A percentile compares a stretch with the other conserved stretches of the same genome.
These are phyloP conservation scores for Cavia aperea DNA, from an alignment of 2,113 vertebrate genomes.

Conservation along the genomic window DNA sequence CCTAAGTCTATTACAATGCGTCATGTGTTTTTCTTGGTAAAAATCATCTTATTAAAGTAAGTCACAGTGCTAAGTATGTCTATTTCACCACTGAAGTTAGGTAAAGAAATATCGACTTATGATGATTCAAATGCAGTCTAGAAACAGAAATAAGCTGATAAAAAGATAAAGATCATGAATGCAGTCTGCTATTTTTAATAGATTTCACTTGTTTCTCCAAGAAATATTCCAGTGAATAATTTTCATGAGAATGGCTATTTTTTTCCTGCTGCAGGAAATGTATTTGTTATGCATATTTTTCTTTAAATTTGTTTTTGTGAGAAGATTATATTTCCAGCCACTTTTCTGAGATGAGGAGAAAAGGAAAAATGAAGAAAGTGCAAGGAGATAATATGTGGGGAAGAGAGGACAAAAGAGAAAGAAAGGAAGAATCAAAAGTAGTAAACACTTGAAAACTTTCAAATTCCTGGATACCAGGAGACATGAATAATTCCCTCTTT, in stretches of 20 bases:
- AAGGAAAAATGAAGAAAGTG: not conserved
- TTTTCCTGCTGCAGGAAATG: not conserved
- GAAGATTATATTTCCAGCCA: not conserved
- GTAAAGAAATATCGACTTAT: not conserved
- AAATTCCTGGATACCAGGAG: not conserved
- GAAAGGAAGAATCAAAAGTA: not conserved
- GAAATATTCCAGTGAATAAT: not conserved
- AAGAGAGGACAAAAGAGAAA: too few relatives aligned
- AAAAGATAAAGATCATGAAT: not conserved
- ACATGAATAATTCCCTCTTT: not conserved
- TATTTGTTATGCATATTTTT: not conserved
- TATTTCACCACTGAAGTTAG: not conserved
- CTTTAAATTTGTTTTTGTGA: not conserved
- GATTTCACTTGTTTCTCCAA: not conserved
- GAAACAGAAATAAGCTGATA: not conserved
- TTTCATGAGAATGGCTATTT: not conserved
- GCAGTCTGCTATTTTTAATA: not conserved
- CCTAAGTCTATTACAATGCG: not conserved
- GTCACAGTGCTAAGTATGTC: not conserved
- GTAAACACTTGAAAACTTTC: not conserved
- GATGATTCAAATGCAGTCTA: not conserved
- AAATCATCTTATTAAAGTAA: not conserved
- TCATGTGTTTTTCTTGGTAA: constrained; percentile 12
- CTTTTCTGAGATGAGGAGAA: not conserved
- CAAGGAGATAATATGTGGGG: accelerated